Percentiles rank a stretch among this genome's conserved stretches.
Evolutionary conservation across 2,888 invertebrate genomes (phyloP).

Genomic region (Drosophila kambysellisi): DNA sequence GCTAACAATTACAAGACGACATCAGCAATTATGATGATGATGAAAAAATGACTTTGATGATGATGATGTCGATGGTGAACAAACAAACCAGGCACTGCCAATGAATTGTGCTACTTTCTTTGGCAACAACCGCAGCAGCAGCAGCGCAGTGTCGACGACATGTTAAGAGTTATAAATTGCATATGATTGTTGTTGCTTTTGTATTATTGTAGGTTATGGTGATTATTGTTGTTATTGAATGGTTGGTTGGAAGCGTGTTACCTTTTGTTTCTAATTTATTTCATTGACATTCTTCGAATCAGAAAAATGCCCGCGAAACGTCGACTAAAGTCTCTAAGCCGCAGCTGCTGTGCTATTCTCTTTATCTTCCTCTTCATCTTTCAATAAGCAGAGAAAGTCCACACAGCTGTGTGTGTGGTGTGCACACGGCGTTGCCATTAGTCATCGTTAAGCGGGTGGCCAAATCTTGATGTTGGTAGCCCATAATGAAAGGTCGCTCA

Average conservation of each 20-base stretch:
- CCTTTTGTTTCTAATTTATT: conserved; percentile 68
- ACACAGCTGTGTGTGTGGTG: conserved; percentile 25
- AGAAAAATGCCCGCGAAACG: conserved; percentile 47
- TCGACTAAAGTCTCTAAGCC: conserved; percentile 36
- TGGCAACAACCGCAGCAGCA: conserved; percentile 43
- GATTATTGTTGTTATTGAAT: conserved; percentile 31
- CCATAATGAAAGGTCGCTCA: conserved; percentile 50
- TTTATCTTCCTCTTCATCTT: neutral
- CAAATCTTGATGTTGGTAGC: conserved; percentile 35
- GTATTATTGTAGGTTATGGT: conserved; percentile 35
- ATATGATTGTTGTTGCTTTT: conserved; percentile 39
- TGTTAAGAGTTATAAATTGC: conserved; percentile 45
- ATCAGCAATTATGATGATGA: conserved; percentile 3
- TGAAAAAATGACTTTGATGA: neutral
- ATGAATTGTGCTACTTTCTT: conserved; percentile 81
- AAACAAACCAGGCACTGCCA: conserved; percentile 49
- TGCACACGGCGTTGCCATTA: conserved; percentile 34
- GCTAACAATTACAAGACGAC: conserved; percentile 29
- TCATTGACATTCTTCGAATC: conserved; percentile 70
- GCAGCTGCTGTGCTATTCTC: conserved; percentile 38
- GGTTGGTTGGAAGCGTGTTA: conserved; percentile 15
- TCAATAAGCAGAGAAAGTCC: conserved; percentile 61
- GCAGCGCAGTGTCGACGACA: conserved; percentile 39
- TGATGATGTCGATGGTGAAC: conserved; percentile 33
- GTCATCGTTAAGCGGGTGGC: conserved; percentile 44